Evolutionary conservation across 1,140 invertebrate species (phyloP).

Genomic region (Scylla paramamosain): DNA sequence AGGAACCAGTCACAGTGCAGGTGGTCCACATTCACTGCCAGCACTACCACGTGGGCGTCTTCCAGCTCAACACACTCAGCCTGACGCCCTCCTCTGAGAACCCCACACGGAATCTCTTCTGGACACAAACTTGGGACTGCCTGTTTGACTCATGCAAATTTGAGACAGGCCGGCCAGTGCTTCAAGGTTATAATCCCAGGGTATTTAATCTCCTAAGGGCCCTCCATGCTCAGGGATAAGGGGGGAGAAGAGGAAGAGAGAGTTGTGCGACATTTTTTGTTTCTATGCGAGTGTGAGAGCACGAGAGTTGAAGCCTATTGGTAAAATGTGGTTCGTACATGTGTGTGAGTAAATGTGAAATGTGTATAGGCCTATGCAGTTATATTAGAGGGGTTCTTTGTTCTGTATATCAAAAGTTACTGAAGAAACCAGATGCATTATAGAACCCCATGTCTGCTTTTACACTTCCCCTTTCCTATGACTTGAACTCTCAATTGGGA

Average conservation of each 20-base stretch:
- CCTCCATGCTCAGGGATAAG: constrained; percentile 38
- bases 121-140: constrained; percentile 28
- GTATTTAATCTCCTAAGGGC: constrained; percentile 48
- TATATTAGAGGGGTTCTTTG: too few relatives aligned
- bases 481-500: too few relatives aligned
- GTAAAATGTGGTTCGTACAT: too few relatives aligned
- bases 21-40: constrained; percentile 51
- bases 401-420: too few relatives aligned
- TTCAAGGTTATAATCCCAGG: constrained; percentile 56
- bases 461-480: too few relatives aligned
- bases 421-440: too few relatives aligned
- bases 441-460: too few relatives aligned
- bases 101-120: constrained; percentile 46
- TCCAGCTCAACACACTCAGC: constrained; percentile 63
- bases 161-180: neutral
- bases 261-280: too few relatives aligned
- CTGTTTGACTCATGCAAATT: constrained; percentile 39
- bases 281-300: too few relatives aligned
- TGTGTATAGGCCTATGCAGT: too few relatives aligned
- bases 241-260: neutral
- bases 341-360: too few relatives aligned
- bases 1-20: constrained; percentile 45
- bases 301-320: too few relatives aligned
- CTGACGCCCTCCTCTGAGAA: neutral
- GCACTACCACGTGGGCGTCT: constrained; percentile 49